These are phyloP conservation scores for Cygnus buccinator DNA, from an alignment of 2,113 vertebrate genomes.

Conservation along the genomic window DNA sequence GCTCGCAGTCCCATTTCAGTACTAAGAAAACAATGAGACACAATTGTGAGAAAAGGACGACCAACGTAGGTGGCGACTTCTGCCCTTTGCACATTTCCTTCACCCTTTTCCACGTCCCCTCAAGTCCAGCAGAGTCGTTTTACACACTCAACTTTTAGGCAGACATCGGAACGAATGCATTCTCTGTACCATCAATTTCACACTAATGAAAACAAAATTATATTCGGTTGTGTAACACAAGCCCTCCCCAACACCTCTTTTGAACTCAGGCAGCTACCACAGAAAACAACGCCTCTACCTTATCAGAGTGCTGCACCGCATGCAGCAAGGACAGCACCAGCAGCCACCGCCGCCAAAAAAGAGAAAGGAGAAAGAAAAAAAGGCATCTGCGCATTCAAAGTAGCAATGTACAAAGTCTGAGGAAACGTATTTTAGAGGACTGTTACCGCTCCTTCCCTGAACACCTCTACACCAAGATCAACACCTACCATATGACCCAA, in stretches of 20 bases:
- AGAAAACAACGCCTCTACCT: neutral
- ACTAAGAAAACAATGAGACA: neutral
- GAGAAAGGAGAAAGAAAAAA: neutral
- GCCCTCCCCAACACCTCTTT: neutral
- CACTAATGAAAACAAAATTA: neutral
- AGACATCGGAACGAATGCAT: neutral
- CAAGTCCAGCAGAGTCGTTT: rapidly evolving
- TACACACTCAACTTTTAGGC: neutral
- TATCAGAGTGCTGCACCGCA: rapidly evolving
- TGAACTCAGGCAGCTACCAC: neutral
- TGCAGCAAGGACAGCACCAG: neutral
- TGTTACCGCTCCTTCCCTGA: neutral
- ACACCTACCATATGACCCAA: neutral
- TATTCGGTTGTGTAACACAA: neutral
- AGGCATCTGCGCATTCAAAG: neutral
- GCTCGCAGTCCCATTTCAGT: rapidly evolving
- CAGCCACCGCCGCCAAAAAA: neutral
- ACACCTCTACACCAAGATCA: neutral
- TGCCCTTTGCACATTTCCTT: neutral
- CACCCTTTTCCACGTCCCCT: neutral
- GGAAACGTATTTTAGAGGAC: neutral
- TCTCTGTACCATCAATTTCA: neutral
- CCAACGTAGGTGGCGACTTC: too few relatives aligned
- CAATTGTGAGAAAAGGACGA: neutral
- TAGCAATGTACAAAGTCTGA: neutral